Base-by-base conservation (phyloP, 2,888 invertebrate genomes). In the Caprella mutica region DNA sequence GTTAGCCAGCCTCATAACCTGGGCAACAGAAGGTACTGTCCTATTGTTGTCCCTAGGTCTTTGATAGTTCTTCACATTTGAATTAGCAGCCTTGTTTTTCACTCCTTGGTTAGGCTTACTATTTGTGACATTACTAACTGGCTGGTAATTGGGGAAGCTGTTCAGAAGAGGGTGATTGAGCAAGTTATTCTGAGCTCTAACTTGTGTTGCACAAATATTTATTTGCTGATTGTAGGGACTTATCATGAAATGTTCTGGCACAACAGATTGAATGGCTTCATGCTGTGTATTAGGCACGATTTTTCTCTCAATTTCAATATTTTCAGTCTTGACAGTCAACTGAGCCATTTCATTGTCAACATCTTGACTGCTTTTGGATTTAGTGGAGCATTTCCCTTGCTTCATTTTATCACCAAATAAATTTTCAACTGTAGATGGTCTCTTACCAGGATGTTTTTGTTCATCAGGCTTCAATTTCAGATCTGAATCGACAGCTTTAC, bases 11-110 rank as follows among this genome's bases (percentile, higher is more conserved):
- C 33, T 27, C 43, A 44, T 29, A 17, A 65, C 57, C n/a, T 58
- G 65, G 21, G 26, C 23, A n/a, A 66, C 53, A 14, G 30, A 48
- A n/a, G 56, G 64, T 23, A 46, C 56, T 2, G 51, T 56, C 24
- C 56, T 23, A 24, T 26, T 29, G 29, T 35, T 17, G 21, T 21
- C 24, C 14, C 5, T 29, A 12, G 27, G 50, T 4, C 35, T 50
- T 14, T 27, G 50, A 35, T n/a, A n/a, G 12, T 35, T 9, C n/a
- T n/a, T n/a, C n/a, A n/a, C n/a, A n/a, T n/a, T n/a, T n/a, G n/a
- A n/a, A n/a, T n/a, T n/a, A n/a, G n/a, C n/a, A n/a, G n/a, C n/a
- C n/a, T n/a, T n/a, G n/a, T n/a, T n/a, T 27, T 44, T 17, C 9
- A 21, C 14, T 14, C 27, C 24, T 14, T 29, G 29, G 26, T 43